phyloP scores from a whole-genome alignment of 53 echinoderm and acorn worm species.

The Henricia sp. region DNA sequence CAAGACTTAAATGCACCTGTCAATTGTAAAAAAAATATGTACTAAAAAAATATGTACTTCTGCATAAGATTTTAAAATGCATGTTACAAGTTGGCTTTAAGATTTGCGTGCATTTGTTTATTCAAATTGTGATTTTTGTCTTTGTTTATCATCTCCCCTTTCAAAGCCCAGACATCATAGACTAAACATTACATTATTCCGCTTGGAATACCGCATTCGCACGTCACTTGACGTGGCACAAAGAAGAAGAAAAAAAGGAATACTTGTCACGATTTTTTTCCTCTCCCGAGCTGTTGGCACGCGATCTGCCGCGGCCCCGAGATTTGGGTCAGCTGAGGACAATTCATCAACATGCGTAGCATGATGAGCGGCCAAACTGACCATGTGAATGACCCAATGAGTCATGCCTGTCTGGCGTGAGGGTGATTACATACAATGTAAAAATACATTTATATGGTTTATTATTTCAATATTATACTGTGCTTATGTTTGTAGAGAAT shows the following conservation, averaged over 20 bases:
- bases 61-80: background rate
- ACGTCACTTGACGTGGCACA: slow-evolving; percentile 1
- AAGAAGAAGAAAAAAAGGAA: too few species aligned
- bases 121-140: background rate
- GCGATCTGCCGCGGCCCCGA: background rate
- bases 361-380: slow-evolving; percentile 32
- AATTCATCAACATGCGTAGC: slow-evolving; percentile 19
- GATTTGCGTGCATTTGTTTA: background rate
- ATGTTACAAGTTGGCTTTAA: background rate
- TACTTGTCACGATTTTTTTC: background rate
- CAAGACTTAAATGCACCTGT: background rate
- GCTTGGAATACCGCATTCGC: slow-evolving; percentile 5
- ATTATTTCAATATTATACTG: background rate
- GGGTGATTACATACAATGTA: slow-evolving; percentile 16
- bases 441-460: background rate
- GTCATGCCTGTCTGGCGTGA: slow-evolving; percentile 32
- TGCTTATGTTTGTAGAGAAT: background rate
- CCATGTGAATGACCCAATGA: slow-evolving; percentile 17
- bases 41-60: background rate
- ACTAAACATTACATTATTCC: slow-evolving; percentile 57
- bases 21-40: background rate
- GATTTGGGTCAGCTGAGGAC: slow-evolving; percentile 31
- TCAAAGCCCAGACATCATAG: slow-evolving; percentile 1
- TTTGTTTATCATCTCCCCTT: background rate
- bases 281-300: slow-evolving; percentile 11